These are phyloP conservation scores for Holothuria leucospilota DNA, from an alignment of 53 echinoderm and acorn worm species.

Conservation along the genomic window DNA sequence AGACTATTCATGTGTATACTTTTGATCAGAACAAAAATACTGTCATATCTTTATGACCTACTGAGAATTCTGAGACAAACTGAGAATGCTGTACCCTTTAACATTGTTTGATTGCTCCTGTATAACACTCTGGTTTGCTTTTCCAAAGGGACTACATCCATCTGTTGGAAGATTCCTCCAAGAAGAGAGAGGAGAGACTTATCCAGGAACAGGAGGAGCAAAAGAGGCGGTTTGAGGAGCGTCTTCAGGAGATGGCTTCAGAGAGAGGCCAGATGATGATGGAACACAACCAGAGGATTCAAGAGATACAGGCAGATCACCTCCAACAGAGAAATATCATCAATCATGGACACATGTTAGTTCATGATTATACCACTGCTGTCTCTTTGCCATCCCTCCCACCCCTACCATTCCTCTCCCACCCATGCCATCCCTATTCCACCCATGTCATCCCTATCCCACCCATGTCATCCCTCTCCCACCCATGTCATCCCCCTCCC, in stretches of 20 bases:
- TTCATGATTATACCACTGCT: not conserved
- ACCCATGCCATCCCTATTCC: too few relatives aligned
- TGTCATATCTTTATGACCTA: too few relatives aligned
- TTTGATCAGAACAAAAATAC: too few relatives aligned
- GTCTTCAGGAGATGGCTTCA: conserved; percentile 58
- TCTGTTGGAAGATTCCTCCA: conserved; percentile 74
- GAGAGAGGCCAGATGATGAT: conserved; percentile 68
- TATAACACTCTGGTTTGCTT: not conserved
- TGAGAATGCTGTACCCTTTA: too few relatives aligned
- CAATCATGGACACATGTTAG: conserved; percentile 60
- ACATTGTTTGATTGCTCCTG: too few relatives aligned
- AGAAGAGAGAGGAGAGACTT: conserved; percentile 67
- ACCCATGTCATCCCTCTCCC: too few relatives aligned
- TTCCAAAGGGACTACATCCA: conserved; percentile 63
- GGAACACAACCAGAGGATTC: conserved; percentile 76
- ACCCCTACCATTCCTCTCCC: too few relatives aligned
- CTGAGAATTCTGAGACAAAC: too few relatives aligned
- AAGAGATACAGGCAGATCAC: conserved; percentile 65
- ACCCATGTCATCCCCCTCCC: too few relatives aligned
- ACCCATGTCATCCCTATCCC: too few relatives aligned
- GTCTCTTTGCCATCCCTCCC: too few relatives aligned
- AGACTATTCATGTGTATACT: too few relatives aligned
- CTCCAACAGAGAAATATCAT: conserved; percentile 70
- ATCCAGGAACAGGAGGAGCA: conserved; percentile 66
- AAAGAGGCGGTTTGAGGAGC: conserved; percentile 68